Percentiles rank a stretch among this genome's conserved stretches.
Conservation (phyloP, 2,797 vertebrate species). For the Macrochelys suwanniensis region DNA sequence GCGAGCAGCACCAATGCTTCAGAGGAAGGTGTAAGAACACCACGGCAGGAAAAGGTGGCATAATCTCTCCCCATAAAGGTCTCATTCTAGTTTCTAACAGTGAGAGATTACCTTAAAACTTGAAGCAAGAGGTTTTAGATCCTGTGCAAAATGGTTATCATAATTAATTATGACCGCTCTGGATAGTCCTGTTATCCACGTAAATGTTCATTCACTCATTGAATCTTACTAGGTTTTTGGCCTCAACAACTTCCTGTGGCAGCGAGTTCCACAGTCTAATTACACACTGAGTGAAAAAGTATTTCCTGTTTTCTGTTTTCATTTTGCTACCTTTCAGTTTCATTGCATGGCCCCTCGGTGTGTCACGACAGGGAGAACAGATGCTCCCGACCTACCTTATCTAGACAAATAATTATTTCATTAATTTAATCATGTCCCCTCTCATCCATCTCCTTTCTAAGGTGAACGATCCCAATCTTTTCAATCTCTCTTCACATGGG, state of each 20-base stretch:
- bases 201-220: slow-evolving; percentile 61
- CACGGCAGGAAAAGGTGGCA: slow-evolving; percentile 58
- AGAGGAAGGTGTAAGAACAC: slow-evolving; percentile 62
- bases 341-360: slow-evolving; percentile 58
- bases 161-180: slow-evolving; percentile 57
- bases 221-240: slow-evolving; percentile 67
- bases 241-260: slow-evolving; percentile 50
- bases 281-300: slow-evolving; percentile 63
- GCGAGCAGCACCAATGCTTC: slow-evolving; percentile 9
- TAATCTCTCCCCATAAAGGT: slow-evolving; percentile 60
- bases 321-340: slow-evolving; percentile 48
- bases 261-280: slow-evolving; percentile 55
- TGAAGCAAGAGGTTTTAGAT: slow-evolving; percentile 48
- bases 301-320: slow-evolving; percentile 65
- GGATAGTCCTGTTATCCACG: slow-evolving; percentile 55
- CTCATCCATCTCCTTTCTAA: slow-evolving; percentile 49
- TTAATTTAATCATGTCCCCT: slow-evolving; percentile 46
- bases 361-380: slow-evolving; percentile 70
- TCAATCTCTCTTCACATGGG: not conserved
- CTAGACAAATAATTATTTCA: slow-evolving; percentile 69
- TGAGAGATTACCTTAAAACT: slow-evolving; percentile 59
- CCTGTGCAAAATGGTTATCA: slow-evolving; percentile 60
- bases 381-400: slow-evolving; percentile 67
- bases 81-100: slow-evolving; percentile 64
- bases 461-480: not conserved